Base-by-base conservation (phyloP, 2,797 vertebrate genomes). In the Picus viridis region DNA sequence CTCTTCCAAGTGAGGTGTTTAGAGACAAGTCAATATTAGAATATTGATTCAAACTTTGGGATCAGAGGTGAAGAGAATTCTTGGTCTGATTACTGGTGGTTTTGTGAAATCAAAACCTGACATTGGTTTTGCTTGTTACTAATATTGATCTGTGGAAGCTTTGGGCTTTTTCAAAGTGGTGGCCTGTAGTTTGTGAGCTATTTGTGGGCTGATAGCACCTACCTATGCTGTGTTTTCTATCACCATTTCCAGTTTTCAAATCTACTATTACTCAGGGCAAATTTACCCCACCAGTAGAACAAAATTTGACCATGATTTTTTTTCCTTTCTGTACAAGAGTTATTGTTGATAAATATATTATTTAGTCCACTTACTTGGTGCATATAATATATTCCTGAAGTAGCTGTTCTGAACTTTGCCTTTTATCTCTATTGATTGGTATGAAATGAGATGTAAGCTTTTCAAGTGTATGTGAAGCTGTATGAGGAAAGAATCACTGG, bases 11-110 rank as follows among this genome's bases (percentile, higher is more conserved):
- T 47, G 27, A 74, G 63, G 4, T 65, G 49, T 63, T 85, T 59
- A 63, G 61, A 83, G 56, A 29, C 32, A 75, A 81, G 88, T 86
- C 85, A 81, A 72, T 91, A 34, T 62, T 29, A 41, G 67, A 91
- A 72, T 92, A 90, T 72, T 83, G 62, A 73, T 90, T 49, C 85
- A 63, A 87, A 75, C 43, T 77, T 19, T 36, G 45, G 10, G 9
- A 12, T 71, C 36, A 90, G 67, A 69, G 51, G 51, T 58, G 43
- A 80, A 82, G 32, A 61, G 34, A 68, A 12, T 29, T 82, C 34
- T 4, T 26, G 17, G 2, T 49, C 41, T 85, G 45, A 72, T 78
- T 65, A n/a, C 5, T 34, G 36, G 14, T 27, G 56, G 6, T 49
- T 93, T 71, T 77, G 54, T 19, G 77, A 49, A 90, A 86, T 49